Conservation (phyloP, 2,797 vertebrate genomes). For the Coregonus sp. region DNA sequence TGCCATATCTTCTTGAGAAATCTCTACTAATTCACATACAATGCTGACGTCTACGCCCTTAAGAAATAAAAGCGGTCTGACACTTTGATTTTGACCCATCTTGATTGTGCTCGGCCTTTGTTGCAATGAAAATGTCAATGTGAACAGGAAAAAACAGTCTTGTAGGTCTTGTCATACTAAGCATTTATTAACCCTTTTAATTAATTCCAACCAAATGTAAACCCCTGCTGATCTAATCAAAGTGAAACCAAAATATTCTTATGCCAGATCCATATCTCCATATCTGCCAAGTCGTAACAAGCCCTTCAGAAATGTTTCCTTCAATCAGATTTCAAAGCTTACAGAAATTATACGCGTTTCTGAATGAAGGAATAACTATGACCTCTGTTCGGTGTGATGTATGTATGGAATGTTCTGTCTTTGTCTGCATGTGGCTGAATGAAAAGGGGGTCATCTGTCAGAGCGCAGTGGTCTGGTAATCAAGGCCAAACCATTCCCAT, state of each 20-base stretch:
- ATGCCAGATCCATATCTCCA: not conserved
- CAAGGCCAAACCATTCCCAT: conserved; percentile 15
- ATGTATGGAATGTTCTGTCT: not conserved
- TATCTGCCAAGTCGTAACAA: not conserved
- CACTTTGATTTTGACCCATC: not conserved
- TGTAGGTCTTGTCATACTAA: not conserved
- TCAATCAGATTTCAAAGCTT: not conserved
- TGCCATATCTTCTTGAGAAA: not conserved
- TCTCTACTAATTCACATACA: not conserved
- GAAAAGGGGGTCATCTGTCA: conserved; percentile 19
- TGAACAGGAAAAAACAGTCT: not conserved
- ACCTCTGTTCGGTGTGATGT: not conserved
- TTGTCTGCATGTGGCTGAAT: conserved; percentile 4
- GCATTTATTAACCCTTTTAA: not conserved
- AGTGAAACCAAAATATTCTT: not conserved
- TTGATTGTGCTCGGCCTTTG: not conserved
- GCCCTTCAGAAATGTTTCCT: not conserved
- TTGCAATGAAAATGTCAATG: no score
- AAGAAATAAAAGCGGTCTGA: not conserved
- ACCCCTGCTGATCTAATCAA: not conserved
- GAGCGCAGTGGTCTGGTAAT: conserved; percentile 7
- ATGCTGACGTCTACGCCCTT: not conserved
- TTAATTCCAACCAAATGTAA: not conserved
- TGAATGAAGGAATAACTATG: not conserved
- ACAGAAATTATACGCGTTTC: not conserved